phyloP scores from a whole-genome alignment of 1,140 invertebrate species.

The Hyphantria cunea region DNA sequence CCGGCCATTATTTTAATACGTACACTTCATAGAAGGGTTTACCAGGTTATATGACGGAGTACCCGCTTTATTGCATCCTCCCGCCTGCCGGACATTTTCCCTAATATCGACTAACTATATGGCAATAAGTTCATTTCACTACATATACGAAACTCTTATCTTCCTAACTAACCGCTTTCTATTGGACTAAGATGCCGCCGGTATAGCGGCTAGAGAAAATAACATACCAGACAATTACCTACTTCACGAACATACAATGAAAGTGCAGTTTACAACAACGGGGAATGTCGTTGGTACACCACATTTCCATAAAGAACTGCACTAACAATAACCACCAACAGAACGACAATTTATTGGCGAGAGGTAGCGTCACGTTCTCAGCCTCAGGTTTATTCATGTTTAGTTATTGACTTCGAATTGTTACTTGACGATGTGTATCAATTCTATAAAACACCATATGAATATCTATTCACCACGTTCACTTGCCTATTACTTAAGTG shows the following conservation, averaged over 20 bases:
- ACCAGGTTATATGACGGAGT: slow-evolving; percentile 58
- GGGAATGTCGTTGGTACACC: slow-evolving; percentile 10
- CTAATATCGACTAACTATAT: slow-evolving; percentile 78
- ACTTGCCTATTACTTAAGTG: too few species aligned
- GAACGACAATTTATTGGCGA: slow-evolving; percentile 19
- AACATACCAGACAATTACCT: slow-evolving; percentile 72
- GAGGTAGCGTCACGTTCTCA: slow-evolving; percentile 29
- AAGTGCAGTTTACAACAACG: slow-evolving; percentile 46
- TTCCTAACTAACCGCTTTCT: slow-evolving; percentile 72
- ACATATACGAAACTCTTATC: slow-evolving; percentile 69
- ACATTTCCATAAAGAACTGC: slow-evolving; percentile 2
- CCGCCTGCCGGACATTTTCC: slow-evolving; percentile 69
- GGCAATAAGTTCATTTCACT: slow-evolving; percentile 72
- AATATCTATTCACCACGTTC: too few species aligned
- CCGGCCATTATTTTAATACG: slow-evolving; percentile 62
- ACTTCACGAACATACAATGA: slow-evolving; percentile 52
- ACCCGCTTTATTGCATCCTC: slow-evolving; percentile 67
- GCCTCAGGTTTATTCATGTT: neutral
- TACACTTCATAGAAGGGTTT: slow-evolving; percentile 75
- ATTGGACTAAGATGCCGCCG: slow-evolving; percentile 65
- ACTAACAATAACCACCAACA: neutral
- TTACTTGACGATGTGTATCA: neutral
- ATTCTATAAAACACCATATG: too few species aligned
- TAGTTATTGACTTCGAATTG: neutral
- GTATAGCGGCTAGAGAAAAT: slow-evolving; percentile 49